Conservation (phyloP, 1,140 invertebrate genomes). For the Brachionus sp. region DNA sequence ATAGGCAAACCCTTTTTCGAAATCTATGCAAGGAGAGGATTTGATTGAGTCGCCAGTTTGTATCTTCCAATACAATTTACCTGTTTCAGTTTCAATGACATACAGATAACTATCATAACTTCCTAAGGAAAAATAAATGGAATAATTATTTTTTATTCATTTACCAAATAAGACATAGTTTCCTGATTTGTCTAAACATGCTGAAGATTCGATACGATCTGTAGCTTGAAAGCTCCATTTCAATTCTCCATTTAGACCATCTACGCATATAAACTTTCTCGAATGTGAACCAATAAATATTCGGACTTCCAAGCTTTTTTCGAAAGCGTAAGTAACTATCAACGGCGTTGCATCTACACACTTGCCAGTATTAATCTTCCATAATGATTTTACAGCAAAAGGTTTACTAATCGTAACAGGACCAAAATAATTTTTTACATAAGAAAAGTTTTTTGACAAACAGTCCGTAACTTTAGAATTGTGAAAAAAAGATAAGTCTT, state of each 20-base stretch:
- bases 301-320: neutral
- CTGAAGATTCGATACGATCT: slow-evolving; percentile 64
- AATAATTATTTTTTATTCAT: slow-evolving; percentile 35
- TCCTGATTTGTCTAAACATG: slow-evolving; percentile 58
- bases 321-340: slow-evolving; percentile 58
- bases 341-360: slow-evolving; percentile 69
- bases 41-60: slow-evolving; percentile 67
- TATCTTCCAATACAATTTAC: slow-evolving; percentile 65
- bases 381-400: slow-evolving; percentile 48
- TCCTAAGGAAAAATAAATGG: slow-evolving; percentile 55
- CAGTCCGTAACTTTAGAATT: slow-evolving; percentile 46
- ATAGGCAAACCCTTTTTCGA: slow-evolving; percentile 60
- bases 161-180: slow-evolving; percentile 57
- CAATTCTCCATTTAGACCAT: slow-evolving; percentile 55
- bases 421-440: neutral
- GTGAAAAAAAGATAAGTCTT: neutral
- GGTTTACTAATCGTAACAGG: neutral
- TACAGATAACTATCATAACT: slow-evolving; percentile 69
- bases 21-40: slow-evolving; percentile 63
- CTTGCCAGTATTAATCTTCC: slow-evolving; percentile 66
- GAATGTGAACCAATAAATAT: slow-evolving; percentile 66
- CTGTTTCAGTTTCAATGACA: slow-evolving; percentile 63
- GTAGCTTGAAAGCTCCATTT: slow-evolving; percentile 60
- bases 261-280: slow-evolving; percentile 62
- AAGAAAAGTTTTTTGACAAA: slow-evolving; percentile 47